These are phyloP conservation scores for Zoroaster sp. DNA, from an alignment of 53 echinoderm and acorn worm species.

Conservation along the genomic window DNA sequence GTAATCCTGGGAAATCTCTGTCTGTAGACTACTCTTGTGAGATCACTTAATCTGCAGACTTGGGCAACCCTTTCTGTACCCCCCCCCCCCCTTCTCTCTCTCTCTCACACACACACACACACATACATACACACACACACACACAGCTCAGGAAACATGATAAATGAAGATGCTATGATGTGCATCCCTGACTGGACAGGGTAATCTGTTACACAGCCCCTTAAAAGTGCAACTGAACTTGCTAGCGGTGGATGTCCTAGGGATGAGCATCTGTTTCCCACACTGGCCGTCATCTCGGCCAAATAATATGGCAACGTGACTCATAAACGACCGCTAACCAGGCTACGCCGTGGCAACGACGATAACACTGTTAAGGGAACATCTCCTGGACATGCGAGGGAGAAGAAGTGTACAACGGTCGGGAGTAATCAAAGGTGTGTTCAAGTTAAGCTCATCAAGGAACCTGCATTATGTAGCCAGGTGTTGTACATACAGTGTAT, in stretches of 20 bases:
- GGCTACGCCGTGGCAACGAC: background rate
- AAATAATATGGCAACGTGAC: background rate
- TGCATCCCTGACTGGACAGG: background rate
- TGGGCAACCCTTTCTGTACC: background rate
- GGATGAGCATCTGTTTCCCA: background rate
- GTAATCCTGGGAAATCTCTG: too few species aligned
- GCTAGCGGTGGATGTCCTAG: background rate
- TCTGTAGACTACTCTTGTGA: background rate
- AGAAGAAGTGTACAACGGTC: too few species aligned
- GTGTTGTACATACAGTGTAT: too few species aligned
- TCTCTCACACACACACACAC: background rate
- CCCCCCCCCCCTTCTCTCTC: background rate
- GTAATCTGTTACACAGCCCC: slow-evolving; percentile 33
- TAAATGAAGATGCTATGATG: slow-evolving; percentile 34
- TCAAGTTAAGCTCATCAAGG: too few species aligned
- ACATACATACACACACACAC: background rate
- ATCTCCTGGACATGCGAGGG: too few species aligned
- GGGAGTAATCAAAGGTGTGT: too few species aligned
- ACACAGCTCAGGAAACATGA: slow-evolving; percentile 39
- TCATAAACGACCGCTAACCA: background rate
- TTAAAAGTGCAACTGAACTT: slow-evolving; percentile 46
- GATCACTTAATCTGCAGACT: background rate
- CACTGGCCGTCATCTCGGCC: background rate
- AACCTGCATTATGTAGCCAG: too few species aligned
- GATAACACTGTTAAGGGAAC: too few species aligned